A percentile compares a stretch with the other conserved stretches of the same genome.
Evolutionary conservation across 2,113 vertebrate genomes (phyloP).

Genomic region (Silurus asotus): DNA sequence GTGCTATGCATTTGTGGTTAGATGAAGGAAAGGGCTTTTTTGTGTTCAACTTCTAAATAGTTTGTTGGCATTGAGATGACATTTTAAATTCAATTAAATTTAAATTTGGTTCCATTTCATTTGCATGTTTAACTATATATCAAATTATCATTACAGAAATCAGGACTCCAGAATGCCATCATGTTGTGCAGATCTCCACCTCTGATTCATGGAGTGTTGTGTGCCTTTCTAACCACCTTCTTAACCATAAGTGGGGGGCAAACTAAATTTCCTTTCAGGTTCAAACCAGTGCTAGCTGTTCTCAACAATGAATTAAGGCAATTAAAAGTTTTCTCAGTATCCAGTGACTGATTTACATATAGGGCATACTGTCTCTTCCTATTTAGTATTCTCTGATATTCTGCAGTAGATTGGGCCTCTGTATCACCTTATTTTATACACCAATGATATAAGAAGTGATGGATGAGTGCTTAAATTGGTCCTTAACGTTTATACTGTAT

Average conservation of each 20-base stretch:
- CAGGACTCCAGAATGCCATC: neutral
- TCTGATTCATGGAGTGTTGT: neutral
- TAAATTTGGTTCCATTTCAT: neutral
- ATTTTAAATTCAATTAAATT: neutral
- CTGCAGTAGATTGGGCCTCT: neutral
- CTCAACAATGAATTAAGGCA: neutral
- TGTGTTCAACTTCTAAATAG: neutral
- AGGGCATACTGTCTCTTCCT: neutral
- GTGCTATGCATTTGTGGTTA: neutral
- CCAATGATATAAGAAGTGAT: neutral
- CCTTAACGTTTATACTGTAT: neutral
- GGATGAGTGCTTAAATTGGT: neutral
- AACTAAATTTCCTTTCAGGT: neutral
- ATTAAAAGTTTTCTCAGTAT: too few relatives aligned
- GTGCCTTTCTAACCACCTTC: neutral
- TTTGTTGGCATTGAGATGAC: neutral
- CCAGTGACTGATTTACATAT: neutral
- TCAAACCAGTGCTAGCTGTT: neutral
- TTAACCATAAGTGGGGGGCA: neutral
- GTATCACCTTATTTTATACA: neutral
- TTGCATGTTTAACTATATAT: neutral
- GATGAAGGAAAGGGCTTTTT: slow-evolving; percentile 8
- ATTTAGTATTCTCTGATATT: neutral
- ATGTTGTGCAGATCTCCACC: neutral
- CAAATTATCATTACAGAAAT: neutral